Base-by-base conservation (phyloP, 2,888 invertebrate species). In the Erebia epiphron region DNA sequence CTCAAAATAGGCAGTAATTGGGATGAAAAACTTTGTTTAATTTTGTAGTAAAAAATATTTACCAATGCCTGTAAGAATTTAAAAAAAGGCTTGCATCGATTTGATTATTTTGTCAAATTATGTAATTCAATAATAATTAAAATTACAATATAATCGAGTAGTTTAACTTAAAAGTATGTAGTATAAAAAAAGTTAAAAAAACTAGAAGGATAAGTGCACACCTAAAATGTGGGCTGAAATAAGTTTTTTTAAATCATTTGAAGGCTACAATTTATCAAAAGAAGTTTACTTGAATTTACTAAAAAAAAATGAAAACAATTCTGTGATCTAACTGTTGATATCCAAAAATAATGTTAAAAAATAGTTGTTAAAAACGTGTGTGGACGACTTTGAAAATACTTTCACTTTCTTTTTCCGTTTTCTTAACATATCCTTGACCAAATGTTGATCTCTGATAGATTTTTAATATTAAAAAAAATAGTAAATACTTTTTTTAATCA, bases 321-420 rank as follows among this genome's bases (percentile, higher is more conserved):
- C 74, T 75, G 75, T 74, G 72, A 74, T 75, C 64, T 63, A 60
- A 68, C 68, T 72, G 70, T 68, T 71, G 71, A 71, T 73, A 75
- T 65, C 67, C 66, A 50, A 75, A 75, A 74, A 73, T 75, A 46
- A 69, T 68, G 68, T 70, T 68, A 71, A 57, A 35, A 70, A 64
- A 64, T 54, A 54, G 52, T 63, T 68, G 61, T 66, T 69, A 68
- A 54, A 60, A 63, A 21, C 10, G 54, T 62, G 64, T 68, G 69
- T 66, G 73, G 73, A 43, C 63, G 71, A 71, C 60, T 73, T 58
- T 43, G 4, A 61, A 46, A 50, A 16, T 35, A 60, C 21, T 14
- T 67, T 26, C 50, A 35, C 65, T 63, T 18, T 9, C 41, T 21
- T 46, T 16, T 18, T n/a, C 11, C 2, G 21, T 62, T 49, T 13